These are phyloP conservation scores for Pygocentrus nattereri DNA, from an alignment of 2,797 vertebrate species.

Conservation along the genomic window DNA sequence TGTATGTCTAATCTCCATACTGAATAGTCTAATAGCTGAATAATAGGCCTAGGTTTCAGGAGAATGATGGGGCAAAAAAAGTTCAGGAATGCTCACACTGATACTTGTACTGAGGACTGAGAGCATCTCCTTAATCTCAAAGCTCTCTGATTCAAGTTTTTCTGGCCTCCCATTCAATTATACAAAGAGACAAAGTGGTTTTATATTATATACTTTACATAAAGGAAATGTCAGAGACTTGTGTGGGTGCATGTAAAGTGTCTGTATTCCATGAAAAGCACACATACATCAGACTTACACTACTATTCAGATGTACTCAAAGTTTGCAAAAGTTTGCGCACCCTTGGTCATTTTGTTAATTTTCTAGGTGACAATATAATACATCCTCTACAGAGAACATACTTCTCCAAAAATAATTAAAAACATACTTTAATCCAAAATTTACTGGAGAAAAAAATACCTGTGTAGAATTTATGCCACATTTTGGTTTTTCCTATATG, in stretches of 20 bases:
- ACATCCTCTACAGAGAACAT: no score
- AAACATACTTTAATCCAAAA: no score
- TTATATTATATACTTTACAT: background rate
- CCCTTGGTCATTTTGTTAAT: no score
- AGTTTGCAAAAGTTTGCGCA: no score
- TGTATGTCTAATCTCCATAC: no score
- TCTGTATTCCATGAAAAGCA: background rate
- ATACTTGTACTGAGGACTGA: background rate
- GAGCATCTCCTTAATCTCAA: background rate
- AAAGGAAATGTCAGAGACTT: background rate
- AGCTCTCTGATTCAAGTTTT: background rate
- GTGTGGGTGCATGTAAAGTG: background rate
- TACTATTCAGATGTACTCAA: no score
- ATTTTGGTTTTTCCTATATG: no score
- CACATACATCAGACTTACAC: background rate
- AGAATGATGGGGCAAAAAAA: background rate
- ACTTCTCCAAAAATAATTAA: no score
- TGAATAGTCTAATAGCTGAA: background rate
- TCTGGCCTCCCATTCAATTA: background rate
- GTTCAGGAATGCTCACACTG: background rate
- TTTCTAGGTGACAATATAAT: no score
- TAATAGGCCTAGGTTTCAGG: background rate
- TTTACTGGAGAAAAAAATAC: no score
- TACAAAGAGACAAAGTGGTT: background rate
- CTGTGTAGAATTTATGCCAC: no score